phyloP scores from a whole-genome alignment of 2,888 invertebrate species.

The Neuroscelio doddi region DNA sequence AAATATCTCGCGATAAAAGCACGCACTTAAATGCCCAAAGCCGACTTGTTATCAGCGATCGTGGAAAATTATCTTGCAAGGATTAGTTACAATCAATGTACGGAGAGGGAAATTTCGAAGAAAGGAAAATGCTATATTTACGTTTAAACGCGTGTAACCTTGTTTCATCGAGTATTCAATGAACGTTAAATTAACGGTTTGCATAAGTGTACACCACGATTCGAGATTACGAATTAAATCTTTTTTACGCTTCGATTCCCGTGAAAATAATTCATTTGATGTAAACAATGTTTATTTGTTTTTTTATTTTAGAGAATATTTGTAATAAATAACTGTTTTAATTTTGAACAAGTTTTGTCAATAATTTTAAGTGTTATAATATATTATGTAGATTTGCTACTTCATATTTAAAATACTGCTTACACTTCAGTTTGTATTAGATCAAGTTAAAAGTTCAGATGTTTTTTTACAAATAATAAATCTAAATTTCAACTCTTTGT shows the following conservation, averaged over 20 bases:
- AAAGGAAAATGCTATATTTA: not conserved
- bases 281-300: too few species aligned
- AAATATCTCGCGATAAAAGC: slow-evolving; percentile 40
- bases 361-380: too few species aligned
- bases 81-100: slow-evolving; percentile 32
- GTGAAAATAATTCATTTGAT: too few species aligned
- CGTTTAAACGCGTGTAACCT: not conserved
- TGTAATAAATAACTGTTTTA: too few species aligned
- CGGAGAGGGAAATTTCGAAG: slow-evolving; percentile 17
- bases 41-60: slow-evolving; percentile 40
- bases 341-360: too few species aligned
- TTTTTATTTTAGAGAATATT: too few species aligned
- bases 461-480: too few species aligned
- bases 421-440: too few species aligned
- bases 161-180: not conserved
- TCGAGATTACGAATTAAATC: not conserved
- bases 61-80: slow-evolving; percentile 17
- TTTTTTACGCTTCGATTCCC: not conserved
- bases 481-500: too few species aligned
- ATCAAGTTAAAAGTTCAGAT: too few species aligned
- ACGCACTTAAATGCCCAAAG: slow-evolving; percentile 31
- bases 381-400: too few species aligned
- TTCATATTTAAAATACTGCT: too few species aligned
- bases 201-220: slow-evolving; percentile 3
- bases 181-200: not conserved